A percentile compares a stretch with the other conserved stretches of the same genome.
These are phyloP conservation scores for Brachionus plicatilis DNA, from an alignment of 1,140 invertebrate genomes.

Conservation along the genomic window DNA sequence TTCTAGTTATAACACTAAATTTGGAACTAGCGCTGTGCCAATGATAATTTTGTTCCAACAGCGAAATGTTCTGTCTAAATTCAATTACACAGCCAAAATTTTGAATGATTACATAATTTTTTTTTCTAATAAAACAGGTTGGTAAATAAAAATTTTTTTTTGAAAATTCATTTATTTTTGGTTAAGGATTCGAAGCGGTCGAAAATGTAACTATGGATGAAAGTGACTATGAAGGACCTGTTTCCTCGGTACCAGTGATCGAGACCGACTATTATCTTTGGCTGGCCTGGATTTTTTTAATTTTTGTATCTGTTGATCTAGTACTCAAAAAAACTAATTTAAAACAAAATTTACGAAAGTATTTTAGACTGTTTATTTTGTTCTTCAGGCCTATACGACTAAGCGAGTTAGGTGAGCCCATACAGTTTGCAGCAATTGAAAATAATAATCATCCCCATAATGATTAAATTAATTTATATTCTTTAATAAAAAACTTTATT, in stretches of 20 bases:
- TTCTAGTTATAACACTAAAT: conserved; percentile 71
- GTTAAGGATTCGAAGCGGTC: not conserved
- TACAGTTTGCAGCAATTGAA: not conserved
- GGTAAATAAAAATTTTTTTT: not conserved
- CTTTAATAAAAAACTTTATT: not conserved
- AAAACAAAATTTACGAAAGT: not conserved
- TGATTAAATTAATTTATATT: not conserved
- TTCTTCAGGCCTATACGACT: not conserved
- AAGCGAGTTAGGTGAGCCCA: not conserved
- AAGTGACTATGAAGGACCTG: conserved; percentile 5
- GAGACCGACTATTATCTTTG: conserved; percentile 14
- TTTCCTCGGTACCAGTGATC: not conserved
- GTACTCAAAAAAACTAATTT: not conserved
- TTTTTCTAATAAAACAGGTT: conserved; percentile 55
- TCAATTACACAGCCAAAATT: conserved; percentile 74
- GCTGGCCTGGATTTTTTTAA: not conserved
- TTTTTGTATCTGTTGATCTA: not conserved
- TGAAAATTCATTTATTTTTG: not conserved
- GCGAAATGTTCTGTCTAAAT: conserved; percentile 75
- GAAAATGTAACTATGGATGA: not conserved
- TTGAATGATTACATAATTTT: conserved; percentile 74
- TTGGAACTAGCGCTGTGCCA: conserved; percentile 86
- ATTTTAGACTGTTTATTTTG: not conserved
- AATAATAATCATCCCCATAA: not conserved
- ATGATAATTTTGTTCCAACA: conserved; percentile 87